These are phyloP conservation scores for Meiosimyza decipiens DNA, from an alignment of 2,888 invertebrate genomes.

Conservation along the genomic window DNA sequence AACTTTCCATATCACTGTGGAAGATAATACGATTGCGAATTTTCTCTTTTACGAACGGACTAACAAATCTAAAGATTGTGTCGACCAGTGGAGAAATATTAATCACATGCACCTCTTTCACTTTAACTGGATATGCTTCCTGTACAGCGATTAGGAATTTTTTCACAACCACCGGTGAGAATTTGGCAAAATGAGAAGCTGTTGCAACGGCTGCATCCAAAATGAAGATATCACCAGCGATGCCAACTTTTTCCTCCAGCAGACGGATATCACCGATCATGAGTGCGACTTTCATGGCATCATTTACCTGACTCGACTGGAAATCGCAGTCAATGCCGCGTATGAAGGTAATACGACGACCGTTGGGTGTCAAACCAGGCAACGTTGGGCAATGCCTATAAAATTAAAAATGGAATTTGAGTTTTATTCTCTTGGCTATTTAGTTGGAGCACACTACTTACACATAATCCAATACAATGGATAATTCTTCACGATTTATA, in stretches of 20 bases:
- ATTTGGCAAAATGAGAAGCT: slow-evolving; percentile 84
- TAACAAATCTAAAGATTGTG: slow-evolving; percentile 86
- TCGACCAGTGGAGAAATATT: slow-evolving; percentile 86
- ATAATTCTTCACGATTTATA: slow-evolving; percentile 77
- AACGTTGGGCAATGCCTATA: slow-evolving; percentile 81
- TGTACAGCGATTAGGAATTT: slow-evolving; percentile 88
- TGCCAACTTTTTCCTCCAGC: slow-evolving; percentile 81
- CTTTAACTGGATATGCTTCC: slow-evolving; percentile 89
- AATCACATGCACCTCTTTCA: slow-evolving; percentile 87
- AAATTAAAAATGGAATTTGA: not conserved
- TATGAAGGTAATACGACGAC: slow-evolving; percentile 81
- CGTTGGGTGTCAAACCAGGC: slow-evolving; percentile 84
- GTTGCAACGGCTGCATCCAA: slow-evolving; percentile 83
- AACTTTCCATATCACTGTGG: slow-evolving; percentile 78
- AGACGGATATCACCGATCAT: slow-evolving; percentile 88
- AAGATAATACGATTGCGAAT: slow-evolving; percentile 84
- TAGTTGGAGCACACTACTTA: slow-evolving; percentile 67
- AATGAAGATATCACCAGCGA: slow-evolving; percentile 86
- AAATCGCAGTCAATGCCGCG: slow-evolving; percentile 78
- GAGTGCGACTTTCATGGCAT: slow-evolving; percentile 83
- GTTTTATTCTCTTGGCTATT: not conserved
- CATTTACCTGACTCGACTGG: slow-evolving; percentile 77
- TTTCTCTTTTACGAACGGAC: slow-evolving; percentile 89
- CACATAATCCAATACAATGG: slow-evolving; percentile 76
- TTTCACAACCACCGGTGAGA: slow-evolving; percentile 83